Conservation (phyloP, 2,888 invertebrate species). For the Microplitis deprimator region DNA sequence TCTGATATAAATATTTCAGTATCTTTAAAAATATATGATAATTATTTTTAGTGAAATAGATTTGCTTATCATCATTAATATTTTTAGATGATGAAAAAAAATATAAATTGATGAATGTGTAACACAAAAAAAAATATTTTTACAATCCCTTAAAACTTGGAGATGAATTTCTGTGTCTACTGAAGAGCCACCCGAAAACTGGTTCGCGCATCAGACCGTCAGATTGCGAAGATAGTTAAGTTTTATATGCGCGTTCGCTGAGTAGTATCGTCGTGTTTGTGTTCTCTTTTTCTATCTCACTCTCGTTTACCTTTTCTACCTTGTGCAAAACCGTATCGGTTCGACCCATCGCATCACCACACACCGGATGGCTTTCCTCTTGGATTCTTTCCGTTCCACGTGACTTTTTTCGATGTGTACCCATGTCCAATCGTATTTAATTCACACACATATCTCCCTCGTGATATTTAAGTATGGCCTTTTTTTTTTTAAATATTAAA, state of each 20-base stretch:
- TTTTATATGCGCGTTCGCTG: constrained; percentile 62
- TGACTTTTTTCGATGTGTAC: constrained; percentile 61
- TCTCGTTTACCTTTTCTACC: constrained; percentile 12
- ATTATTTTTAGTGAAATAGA: not conserved
- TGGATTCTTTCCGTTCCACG: constrained; percentile 66
- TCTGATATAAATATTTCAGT: not conserved
- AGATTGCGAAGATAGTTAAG: constrained; percentile 68
- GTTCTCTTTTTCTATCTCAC: not conserved
- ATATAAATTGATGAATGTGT: not conserved
- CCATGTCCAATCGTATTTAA: not conserved
- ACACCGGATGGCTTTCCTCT: constrained; percentile 65
- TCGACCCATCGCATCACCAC: constrained; percentile 62
- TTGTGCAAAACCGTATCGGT: constrained; percentile 54
- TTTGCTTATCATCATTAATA: not conserved
- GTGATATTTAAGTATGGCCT: not conserved
- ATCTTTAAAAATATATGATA: not conserved
- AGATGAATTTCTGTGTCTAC: not conserved
- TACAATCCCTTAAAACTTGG: not conserved
- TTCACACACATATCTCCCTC: not conserved
- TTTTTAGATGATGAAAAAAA: not conserved
- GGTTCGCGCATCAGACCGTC: constrained; percentile 66
- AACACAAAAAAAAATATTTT: constrained; percentile 5
- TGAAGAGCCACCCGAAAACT: constrained; percentile 60
- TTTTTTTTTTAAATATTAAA: not conserved
- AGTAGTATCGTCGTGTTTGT: constrained; percentile 6